Conservation (phyloP, 1,140 invertebrate species). For the Uloborus diversus region DNA sequence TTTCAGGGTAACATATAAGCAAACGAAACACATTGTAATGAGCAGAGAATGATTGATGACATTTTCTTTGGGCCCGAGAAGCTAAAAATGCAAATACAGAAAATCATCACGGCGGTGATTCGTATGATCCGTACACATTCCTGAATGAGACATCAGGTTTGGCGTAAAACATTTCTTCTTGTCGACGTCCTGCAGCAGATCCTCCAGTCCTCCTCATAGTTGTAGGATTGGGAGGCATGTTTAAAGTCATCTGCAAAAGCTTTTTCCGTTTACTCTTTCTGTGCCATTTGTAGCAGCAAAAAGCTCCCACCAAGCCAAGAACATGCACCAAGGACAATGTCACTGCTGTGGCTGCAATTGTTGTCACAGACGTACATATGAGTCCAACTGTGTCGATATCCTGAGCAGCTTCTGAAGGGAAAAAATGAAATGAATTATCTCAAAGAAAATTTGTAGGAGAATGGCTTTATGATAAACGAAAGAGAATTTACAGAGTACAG, state of each 20-base stretch:
- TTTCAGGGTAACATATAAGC: too few species aligned
- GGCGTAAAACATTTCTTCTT: constrained; percentile 46
- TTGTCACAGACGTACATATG: constrained; percentile 62
- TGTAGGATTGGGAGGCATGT: neutral
- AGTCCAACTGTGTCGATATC: constrained; percentile 29
- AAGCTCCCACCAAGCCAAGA: constrained; percentile 60
- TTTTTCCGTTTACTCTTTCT: constrained; percentile 57
- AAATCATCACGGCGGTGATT: constrained; percentile 23
- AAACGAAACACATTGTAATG: too few species aligned
- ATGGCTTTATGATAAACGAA: too few species aligned
- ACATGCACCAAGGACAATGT: constrained; percentile 62
- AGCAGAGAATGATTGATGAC: too few species aligned
- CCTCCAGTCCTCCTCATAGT: neutral
- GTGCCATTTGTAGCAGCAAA: constrained; percentile 63
- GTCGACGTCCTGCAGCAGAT: neutral
- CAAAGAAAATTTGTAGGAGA: too few species aligned
- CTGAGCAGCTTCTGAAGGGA: neutral
- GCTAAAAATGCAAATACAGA: too few species aligned
- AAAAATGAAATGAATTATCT: too few species aligned
- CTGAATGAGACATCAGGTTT: constrained; percentile 57
- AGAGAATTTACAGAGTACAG: too few species aligned
- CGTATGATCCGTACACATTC: constrained; percentile 56
- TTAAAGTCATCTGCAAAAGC: constrained; percentile 33
- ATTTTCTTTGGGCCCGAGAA: too few species aligned
- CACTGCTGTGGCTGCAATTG: constrained; percentile 62